Conservation (phyloP, 2,113 vertebrate species). For the Amblyornis subalaris region DNA sequence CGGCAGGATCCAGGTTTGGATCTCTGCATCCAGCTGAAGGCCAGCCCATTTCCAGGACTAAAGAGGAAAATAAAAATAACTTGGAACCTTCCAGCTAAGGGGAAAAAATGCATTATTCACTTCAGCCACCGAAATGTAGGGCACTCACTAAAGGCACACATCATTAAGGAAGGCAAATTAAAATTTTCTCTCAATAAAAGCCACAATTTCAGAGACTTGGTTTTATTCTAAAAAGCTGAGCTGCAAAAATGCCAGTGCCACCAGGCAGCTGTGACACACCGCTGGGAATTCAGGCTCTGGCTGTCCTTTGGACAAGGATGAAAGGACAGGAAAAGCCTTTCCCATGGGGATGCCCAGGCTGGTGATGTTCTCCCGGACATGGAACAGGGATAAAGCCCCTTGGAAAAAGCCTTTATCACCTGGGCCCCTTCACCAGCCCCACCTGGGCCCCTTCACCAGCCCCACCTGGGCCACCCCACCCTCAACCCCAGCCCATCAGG, state of each 20-base stretch:
- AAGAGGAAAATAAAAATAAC: constrained; percentile 49
- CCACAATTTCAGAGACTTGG: background rate
- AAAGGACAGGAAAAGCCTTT: background rate
- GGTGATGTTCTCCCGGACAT: background rate
- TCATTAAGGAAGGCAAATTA: background rate
- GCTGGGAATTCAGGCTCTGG: background rate
- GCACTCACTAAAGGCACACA: background rate
- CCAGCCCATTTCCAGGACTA: background rate
- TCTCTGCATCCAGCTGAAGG: background rate
- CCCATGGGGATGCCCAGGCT: background rate
- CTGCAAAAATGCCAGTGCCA: background rate
- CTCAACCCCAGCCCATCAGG: too few relatives aligned
- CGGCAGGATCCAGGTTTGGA: background rate
- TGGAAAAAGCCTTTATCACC: too few relatives aligned
- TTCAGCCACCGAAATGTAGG: constrained; percentile 51
- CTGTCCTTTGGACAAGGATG: background rate
- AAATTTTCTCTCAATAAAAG: background rate
- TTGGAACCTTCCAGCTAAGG: background rate
- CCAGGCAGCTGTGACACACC: background rate
- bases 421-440: background rate
- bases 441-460: background rate
- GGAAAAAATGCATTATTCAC: constrained; percentile 6
- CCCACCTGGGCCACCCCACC: background rate
- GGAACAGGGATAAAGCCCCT: background rate
- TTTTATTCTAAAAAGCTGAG: background rate